Evolutionary conservation across 2,797 vertebrate genomes (phyloP).

Genomic region (Monodelphis domestica): DNA sequence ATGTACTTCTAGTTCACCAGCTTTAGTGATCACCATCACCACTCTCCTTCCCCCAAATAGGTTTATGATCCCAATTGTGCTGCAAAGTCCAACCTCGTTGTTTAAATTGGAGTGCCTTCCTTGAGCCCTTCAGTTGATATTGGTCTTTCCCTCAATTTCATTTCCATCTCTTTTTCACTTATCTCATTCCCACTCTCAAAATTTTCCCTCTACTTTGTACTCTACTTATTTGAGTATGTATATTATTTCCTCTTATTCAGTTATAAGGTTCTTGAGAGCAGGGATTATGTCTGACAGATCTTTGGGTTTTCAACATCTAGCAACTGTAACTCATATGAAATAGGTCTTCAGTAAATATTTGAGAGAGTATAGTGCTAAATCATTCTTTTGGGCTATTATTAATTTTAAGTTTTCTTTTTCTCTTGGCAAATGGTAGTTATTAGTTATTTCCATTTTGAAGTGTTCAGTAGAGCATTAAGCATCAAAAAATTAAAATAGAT

Average conservation of each 20-base stretch:
- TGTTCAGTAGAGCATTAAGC: neutral
- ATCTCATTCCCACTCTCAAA: neutral
- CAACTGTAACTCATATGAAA: neutral
- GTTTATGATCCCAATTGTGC: neutral
- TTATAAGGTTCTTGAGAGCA: neutral
- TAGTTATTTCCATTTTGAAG: neutral
- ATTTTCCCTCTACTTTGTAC: neutral
- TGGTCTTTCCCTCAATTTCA: neutral
- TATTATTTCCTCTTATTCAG: neutral
- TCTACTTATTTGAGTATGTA: neutral
- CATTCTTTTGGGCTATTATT: neutral
- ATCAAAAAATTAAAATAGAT: constrained; percentile 17
- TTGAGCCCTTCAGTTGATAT: neutral
- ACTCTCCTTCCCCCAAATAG: neutral
- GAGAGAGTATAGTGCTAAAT: neutral
- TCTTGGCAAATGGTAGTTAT: neutral
- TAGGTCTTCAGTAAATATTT: neutral
- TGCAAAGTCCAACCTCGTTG: neutral
- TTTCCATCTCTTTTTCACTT: neutral
- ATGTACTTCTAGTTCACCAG: neutral
- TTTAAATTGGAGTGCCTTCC: too few relatives aligned
- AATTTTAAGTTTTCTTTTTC: neutral
- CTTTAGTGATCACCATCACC: neutral
- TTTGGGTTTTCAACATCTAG: neutral
- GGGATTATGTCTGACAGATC: neutral